Evolutionary conservation across 1,140 invertebrate genomes (phyloP), one percentile per base, ranked within the genome.

Genomic region (Harlomillsia oculata): DNA sequence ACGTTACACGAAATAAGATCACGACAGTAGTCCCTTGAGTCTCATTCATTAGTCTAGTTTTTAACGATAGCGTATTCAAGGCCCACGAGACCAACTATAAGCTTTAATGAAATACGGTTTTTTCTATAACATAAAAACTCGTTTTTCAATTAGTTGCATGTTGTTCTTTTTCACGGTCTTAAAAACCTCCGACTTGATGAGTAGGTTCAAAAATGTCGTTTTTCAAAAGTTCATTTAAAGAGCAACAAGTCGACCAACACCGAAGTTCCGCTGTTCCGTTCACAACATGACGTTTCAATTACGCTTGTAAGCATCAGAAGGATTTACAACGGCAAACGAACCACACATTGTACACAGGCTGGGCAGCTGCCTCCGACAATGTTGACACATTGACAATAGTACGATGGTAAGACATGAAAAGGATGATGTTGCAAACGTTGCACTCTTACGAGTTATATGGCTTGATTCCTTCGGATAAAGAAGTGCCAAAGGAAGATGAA

Each of bases 241-340:
- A 28, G 28, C 30, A 28, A 45, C 30, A 21, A 32, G 29, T 48
- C 36, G 16, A 48, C 29, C 45, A 21, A 16, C 45, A 48, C 18
- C 39, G 11, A 41, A 48, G 30, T 29, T 56, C 45, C 44, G 53
- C 44, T 56, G 30, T 29, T 56, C 45, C 44, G 53, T 36, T 56
- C 53, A 56, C 53, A 43, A 56, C 53, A 56, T 56, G 53, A 56
- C 53, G 44, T 56, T 56, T 56, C 53, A 56, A 56, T 56, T 56
- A 56, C 18, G 45, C 45, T 34, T 11, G 28, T 16, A 34, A 34
- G 8, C 32, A 34, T 8, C 32, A n/a, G n/a, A n/a, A n/a, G n/a
- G n/a, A n/a, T n/a, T n/a, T n/a, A n/a, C n/a, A 34, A 34, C 32
- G n/a, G 32, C 8, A n/a, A 34, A 34, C n/a, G n/a, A 34, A n/a